phyloP scores from a whole-genome alignment of 2,888 invertebrate species.

The Ctenicera cuprea region DNA sequence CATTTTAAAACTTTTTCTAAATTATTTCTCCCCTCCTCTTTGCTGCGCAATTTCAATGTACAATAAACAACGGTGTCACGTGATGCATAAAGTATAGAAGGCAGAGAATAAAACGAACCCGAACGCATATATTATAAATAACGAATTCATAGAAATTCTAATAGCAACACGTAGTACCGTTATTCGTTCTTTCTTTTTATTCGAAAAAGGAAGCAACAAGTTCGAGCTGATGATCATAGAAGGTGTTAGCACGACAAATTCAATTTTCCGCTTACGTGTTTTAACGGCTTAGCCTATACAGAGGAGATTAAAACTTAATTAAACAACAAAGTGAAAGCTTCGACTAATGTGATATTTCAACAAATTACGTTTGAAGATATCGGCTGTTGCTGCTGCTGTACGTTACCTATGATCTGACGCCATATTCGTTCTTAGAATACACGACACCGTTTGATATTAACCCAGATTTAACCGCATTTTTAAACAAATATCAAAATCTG shows the following conservation, averaged over 20 bases:
- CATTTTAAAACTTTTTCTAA: too few species aligned
- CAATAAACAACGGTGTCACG: too few species aligned
- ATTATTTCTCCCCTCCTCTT: too few species aligned
- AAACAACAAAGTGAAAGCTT: slow-evolving; percentile 34
- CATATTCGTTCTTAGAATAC: neutral
- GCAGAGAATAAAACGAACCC: too few species aligned
- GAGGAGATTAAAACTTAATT: slow-evolving; percentile 17
- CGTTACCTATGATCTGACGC: slow-evolving; percentile 17
- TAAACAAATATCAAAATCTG: slow-evolving; percentile 24
- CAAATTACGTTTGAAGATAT: slow-evolving; percentile 22
- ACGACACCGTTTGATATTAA: slow-evolving; percentile 13
- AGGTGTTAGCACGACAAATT: slow-evolving; percentile 10
- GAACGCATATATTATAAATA: neutral
- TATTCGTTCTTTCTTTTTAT: neutral
- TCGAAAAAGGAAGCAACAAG: slow-evolving; percentile 8
- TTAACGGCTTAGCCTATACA: neutral
- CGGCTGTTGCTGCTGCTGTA: neutral
- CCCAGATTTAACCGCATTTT: slow-evolving; percentile 25
- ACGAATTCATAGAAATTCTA: neutral
- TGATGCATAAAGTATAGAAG: too few species aligned
- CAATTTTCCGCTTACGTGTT: slow-evolving; percentile 30
- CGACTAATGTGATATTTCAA: slow-evolving; percentile 30
- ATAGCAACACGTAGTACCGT: neutral
- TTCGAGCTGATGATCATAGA: neutral
- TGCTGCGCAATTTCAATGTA: too few species aligned